Conservation (phyloP, 2,113 vertebrate species). For the Odocoileus virginianus region DNA sequence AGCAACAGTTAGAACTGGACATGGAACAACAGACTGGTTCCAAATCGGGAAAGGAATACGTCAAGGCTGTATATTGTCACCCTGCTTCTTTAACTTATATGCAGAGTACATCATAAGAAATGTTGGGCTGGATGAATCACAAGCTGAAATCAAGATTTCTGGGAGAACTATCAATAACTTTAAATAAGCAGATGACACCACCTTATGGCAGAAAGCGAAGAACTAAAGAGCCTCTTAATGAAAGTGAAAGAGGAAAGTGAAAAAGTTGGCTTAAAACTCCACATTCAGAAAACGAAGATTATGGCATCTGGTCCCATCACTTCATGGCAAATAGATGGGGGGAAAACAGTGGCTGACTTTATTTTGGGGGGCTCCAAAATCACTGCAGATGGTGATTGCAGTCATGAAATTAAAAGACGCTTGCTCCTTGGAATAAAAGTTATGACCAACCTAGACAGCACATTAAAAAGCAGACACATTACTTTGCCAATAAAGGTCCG, state of each 20-base stretch:
- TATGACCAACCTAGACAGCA: background rate
- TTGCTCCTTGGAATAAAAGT: background rate
- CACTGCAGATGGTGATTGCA: background rate
- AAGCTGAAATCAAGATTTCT: background rate
- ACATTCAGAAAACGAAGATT: background rate
- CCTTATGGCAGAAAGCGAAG: background rate
- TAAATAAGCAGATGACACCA: background rate
- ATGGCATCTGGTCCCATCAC: background rate
- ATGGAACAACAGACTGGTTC: background rate
- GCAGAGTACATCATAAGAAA: background rate
- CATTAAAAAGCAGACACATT: background rate
- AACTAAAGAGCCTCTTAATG: background rate
- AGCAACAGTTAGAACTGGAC: background rate
- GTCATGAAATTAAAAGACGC: background rate
- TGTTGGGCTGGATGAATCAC: background rate
- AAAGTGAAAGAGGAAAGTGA: background rate
- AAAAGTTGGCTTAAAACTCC: background rate
- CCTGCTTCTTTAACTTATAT: background rate
- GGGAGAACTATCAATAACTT: background rate
- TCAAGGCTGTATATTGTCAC: background rate
- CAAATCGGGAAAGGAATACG: rapidly evolving
- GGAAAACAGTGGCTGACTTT: background rate
- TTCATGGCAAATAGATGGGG: background rate
- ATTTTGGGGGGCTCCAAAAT: background rate
- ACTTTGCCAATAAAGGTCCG: rapidly evolving